These are phyloP conservation scores for Caenorhabditis plicata DNA, from an alignment of 2,888 invertebrate species.

Conservation along the genomic window DNA sequence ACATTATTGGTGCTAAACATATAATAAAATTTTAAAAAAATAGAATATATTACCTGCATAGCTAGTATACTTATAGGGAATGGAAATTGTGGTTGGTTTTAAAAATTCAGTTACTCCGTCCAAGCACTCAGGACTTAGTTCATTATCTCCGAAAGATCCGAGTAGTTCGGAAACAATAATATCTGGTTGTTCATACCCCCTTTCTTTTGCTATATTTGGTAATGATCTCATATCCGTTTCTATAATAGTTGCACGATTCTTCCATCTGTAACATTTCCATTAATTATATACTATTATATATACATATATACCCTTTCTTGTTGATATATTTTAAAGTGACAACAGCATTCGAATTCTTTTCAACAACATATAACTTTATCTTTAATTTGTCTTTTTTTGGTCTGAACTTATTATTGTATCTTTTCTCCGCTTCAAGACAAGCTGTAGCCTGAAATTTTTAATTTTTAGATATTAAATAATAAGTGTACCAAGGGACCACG, in stretches of 20 bases:
- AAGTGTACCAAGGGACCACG: constrained; percentile 80
- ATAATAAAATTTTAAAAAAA: not conserved
- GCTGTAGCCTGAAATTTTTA: constrained; percentile 70
- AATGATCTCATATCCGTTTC: constrained; percentile 69
- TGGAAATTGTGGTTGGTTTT: constrained; percentile 63
- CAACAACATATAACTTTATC: constrained; percentile 80
- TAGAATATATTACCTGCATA: constrained; percentile 33
- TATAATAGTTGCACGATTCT: constrained; percentile 66
- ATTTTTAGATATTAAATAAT: constrained; percentile 69
- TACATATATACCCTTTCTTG: constrained; percentile 21
- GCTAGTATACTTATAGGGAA: constrained; percentile 57
- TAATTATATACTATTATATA: not conserved
- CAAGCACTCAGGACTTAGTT: constrained; percentile 84
- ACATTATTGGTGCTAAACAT: constrained; percentile 83
- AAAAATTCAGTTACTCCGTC: constrained; percentile 69
- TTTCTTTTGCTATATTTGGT: constrained; percentile 70
- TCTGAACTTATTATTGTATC: constrained; percentile 29
- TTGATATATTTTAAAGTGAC: constrained; percentile 62
- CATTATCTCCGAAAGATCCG: constrained; percentile 97
- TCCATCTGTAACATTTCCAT: constrained; percentile 42
- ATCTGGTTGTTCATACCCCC: constrained; percentile 74
- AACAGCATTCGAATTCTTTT: constrained; percentile 95
- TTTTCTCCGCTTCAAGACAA: constrained; percentile 30
- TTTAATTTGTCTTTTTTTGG: constrained; percentile 20
- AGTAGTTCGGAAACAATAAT: constrained; percentile 82